Conservation (phyloP, 2,113 vertebrate species). For the Phyllostomus discolor region DNA sequence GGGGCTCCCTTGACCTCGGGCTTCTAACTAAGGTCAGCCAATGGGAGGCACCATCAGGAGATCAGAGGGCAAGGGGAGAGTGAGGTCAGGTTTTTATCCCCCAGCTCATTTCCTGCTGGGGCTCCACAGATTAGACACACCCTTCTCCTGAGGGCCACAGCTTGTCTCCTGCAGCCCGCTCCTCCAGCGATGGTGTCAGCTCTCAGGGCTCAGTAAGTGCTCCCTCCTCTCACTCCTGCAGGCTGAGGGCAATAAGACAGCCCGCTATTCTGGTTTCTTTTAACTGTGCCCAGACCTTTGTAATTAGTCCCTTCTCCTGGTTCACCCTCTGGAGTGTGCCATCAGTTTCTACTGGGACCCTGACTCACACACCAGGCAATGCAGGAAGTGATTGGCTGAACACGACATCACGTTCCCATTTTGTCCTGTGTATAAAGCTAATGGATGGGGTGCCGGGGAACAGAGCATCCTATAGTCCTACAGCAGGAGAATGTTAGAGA, state of each 20-base stretch:
- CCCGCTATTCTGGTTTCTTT: not conserved
- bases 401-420: not conserved
- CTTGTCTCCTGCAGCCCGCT: not conserved
- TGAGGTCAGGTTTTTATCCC: not conserved
- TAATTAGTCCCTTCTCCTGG: not conserved
- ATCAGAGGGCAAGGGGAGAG: not conserved
- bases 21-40: not conserved
- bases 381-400: not conserved
- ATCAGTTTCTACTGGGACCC: not conserved
- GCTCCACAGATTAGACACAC: rapidly evolving
- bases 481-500: not conserved
- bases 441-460: not conserved
- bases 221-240: not conserved
- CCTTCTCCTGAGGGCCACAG: not conserved
- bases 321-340: not conserved
- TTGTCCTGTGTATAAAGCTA: not conserved
- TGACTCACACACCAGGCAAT: not conserved
- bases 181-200: not conserved
- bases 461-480: not conserved
- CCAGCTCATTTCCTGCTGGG: not conserved
- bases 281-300: not conserved
- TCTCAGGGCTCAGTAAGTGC: not conserved
- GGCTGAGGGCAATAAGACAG: not conserved
- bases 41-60: not conserved
- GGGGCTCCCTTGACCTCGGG: not conserved